Evolutionary conservation across 2,113 vertebrate genomes (phyloP).

Genomic region (Turnix velox): DNA sequence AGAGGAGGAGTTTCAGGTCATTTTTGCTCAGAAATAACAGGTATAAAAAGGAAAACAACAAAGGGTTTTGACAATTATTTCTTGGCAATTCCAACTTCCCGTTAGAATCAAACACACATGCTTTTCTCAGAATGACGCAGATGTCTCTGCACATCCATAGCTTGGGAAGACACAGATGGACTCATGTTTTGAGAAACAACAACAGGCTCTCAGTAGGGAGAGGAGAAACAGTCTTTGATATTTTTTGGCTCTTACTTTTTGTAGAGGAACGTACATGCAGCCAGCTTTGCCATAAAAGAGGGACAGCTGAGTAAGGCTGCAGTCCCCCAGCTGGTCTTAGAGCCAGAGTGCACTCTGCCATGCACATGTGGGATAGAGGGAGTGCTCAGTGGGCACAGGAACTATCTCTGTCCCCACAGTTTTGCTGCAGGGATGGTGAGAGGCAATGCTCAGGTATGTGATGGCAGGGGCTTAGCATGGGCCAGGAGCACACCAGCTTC

Average conservation of each 20-base stretch:
- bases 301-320: not conserved
- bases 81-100: constrained; percentile 27
- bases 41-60: not conserved
- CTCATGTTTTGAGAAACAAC: not conserved
- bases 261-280: fast-evolving
- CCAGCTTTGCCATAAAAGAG: not conserved
- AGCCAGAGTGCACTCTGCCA: fast-evolving
- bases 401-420: fast-evolving
- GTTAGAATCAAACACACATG: not conserved
- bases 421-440: fast-evolving
- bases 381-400: fast-evolving
- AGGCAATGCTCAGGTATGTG: fast-evolving
- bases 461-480: fast-evolving
- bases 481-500: not conserved
- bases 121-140: not conserved
- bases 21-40: not conserved
- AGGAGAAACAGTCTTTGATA: not conserved
- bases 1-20: not conserved
- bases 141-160: not conserved
- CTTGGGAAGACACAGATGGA: constrained; percentile 16
- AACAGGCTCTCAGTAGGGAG: not conserved
- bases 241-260: not conserved
- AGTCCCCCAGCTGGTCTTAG: no score
- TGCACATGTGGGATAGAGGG: not conserved
- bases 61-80: not conserved